These are phyloP conservation scores for Chaetura pelagica DNA, from an alignment of 2,113 vertebrate genomes.

Conservation along the genomic window DNA sequence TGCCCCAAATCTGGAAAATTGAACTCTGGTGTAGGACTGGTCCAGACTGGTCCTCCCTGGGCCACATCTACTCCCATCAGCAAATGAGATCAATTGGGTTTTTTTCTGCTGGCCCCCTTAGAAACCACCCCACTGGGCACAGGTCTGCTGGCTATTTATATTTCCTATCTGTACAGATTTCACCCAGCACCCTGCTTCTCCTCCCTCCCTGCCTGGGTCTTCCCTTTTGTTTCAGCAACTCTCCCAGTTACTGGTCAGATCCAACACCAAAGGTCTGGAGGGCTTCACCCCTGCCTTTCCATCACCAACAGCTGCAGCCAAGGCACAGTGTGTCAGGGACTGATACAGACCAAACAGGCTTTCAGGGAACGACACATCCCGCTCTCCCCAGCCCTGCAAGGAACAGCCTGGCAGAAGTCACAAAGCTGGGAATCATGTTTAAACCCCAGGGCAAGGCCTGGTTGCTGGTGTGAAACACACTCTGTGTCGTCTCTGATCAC, in stretches of 20 bases:
- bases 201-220: neutral
- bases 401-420: neutral
- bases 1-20: neutral
- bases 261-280: neutral
- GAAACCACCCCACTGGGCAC: neutral
- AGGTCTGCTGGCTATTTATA: neutral
- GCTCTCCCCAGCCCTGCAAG: rapidly evolving
- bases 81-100: neutral
- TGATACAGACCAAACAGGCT: neutral
- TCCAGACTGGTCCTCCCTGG: rapidly evolving
- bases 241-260: neutral
- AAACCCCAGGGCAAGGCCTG: neutral
- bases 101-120: neutral
- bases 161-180: neutral
- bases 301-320: neutral
- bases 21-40: neutral
- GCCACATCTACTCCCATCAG: neutral
- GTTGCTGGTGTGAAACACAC: neutral
- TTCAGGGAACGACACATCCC: rapidly evolving
- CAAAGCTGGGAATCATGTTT: rapidly evolving
- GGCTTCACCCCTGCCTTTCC: neutral
- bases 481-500: rapidly evolving
- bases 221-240: neutral
- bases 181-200: neutral
- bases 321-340: rapidly evolving